A percentile compares a stretch with the other conserved stretches of the same genome.
These are phyloP conservation scores for Chlorocebus sabaeus DNA, from an alignment of 2,113 vertebrate genomes.

Conservation along the genomic window DNA sequence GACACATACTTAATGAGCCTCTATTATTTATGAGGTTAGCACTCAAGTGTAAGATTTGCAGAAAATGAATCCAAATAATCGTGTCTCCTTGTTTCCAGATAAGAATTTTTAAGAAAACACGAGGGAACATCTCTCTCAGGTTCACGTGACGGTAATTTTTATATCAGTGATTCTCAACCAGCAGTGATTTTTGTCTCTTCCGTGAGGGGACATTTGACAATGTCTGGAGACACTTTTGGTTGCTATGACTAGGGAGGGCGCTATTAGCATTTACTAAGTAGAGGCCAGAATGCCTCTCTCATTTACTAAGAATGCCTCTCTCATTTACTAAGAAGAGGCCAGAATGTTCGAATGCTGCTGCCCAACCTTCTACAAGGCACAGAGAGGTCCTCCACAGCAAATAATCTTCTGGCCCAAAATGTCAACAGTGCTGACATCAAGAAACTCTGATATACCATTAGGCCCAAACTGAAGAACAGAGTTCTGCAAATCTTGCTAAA, in stretches of 20 bases:
- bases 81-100: background rate
- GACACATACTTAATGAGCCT: background rate
- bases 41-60: background rate
- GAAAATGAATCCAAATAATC: background rate
- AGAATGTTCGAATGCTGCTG: no score
- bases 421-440: background rate
- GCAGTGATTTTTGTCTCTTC: background rate
- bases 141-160: background rate
- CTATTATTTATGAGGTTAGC: background rate
- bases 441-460: background rate
- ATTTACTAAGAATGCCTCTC: no score
- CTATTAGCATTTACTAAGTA: background rate
- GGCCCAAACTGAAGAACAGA: background rate
- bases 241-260: background rate
- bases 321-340: no score
- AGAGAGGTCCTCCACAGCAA: background rate
- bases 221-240: background rate
- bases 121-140: background rate
- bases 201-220: background rate
- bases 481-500: background rate
- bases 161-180: background rate
- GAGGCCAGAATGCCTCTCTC: background rate
- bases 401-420: background rate
- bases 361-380: no score
- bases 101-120: background rate